Conservation (phyloP, 2,113 vertebrate species). For the Tychaedon coryphoeus region DNA sequence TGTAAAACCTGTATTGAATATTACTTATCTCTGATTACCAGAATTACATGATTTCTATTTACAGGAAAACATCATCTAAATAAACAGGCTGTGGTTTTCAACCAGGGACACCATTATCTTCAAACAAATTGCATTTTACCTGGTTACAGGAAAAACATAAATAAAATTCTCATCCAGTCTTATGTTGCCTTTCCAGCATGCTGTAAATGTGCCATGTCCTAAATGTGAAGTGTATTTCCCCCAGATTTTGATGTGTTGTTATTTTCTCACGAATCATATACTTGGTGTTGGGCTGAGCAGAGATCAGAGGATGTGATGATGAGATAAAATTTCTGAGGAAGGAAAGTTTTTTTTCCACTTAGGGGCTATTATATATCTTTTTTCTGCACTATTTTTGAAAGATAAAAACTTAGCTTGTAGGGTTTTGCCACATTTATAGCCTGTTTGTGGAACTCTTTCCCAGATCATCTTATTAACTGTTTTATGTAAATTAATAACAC, state of each 20-base stretch:
- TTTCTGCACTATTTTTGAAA: background rate
- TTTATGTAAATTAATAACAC: background rate
- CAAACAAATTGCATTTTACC: background rate
- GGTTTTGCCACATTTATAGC: background rate
- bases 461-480: background rate
- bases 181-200: fast-evolving
- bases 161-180: background rate
- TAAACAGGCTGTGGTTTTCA: background rate
- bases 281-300: background rate
- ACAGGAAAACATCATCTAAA: background rate
- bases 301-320: background rate
- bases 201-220: fast-evolving
- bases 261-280: background rate
- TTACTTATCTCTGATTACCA: background rate
- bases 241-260: background rate
- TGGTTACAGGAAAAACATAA: background rate
- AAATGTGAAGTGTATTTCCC: background rate
- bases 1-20: background rate
- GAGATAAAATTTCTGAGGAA: background rate
- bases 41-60: background rate
- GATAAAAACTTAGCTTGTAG: background rate
- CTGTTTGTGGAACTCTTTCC: background rate
- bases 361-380: background rate
- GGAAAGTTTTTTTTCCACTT: background rate
- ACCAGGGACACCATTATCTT: background rate